Evolutionary conservation across 2,797 vertebrate species (phyloP).

Genomic region (Spinus olivaceus): DNA sequence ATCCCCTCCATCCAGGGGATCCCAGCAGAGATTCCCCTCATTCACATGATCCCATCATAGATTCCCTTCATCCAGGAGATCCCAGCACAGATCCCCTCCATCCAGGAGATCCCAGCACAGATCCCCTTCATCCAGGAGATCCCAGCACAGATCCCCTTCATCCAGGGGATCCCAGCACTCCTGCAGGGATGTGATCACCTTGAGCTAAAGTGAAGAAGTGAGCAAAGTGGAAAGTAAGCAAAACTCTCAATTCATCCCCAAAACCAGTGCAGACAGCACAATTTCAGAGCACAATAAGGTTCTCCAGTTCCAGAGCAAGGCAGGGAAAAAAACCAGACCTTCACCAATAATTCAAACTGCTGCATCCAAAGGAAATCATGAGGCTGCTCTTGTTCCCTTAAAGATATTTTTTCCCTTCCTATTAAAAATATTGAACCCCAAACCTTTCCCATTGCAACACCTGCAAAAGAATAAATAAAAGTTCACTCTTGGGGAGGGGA

Average conservation of each 20-base stretch:
- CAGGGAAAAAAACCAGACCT: background rate
- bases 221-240: background rate
- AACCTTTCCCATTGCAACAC: background rate
- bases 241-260: background rate
- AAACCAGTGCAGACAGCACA: background rate
- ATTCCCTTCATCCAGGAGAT: fast-evolving
- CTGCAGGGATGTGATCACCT: background rate
- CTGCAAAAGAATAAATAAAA: background rate
- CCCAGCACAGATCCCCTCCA: background rate
- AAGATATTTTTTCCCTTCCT: too few species aligned
- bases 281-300: background rate
- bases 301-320: background rate
- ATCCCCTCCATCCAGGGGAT: background rate
- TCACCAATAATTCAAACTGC: background rate
- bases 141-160: background rate
- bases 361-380: background rate
- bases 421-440: background rate
- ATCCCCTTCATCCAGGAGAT: background rate
- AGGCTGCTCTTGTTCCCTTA: background rate
- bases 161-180: fast-evolving
- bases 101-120: background rate
- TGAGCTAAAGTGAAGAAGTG: background rate
- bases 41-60: too few species aligned
- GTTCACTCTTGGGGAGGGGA: background rate
- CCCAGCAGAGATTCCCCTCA: too few species aligned